Conservation (phyloP, 2,797 vertebrate genomes). For the Setipinna tenuifilis region DNA sequence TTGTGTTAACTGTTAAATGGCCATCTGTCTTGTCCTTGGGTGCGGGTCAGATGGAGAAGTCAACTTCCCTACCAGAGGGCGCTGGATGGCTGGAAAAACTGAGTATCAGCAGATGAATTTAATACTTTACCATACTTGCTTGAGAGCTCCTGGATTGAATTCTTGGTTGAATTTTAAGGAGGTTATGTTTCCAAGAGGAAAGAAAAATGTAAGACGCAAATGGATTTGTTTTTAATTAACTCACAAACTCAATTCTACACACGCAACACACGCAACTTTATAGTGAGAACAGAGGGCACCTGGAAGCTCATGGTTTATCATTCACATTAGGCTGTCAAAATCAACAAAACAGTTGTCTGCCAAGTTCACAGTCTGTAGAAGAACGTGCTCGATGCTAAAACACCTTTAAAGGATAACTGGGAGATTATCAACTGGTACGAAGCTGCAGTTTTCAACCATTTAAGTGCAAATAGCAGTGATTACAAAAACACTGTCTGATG, state of each 20-base stretch:
- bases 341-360: constrained; percentile 11
- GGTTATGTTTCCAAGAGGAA: no score
- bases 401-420: neutral
- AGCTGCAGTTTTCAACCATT: no score
- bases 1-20: neutral
- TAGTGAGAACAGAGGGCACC: neutral
- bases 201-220: no score
- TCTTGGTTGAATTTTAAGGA: no score
- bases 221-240: no score
- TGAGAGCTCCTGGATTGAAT: no score
- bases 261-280: neutral
- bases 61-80: neutral
- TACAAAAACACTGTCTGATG: neutral
- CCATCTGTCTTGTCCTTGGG: neutral
- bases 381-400: neutral
- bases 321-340: neutral
- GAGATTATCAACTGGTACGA: neutral
- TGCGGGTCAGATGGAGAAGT: neutral
- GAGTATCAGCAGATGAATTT: no score
- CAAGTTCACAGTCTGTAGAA: neutral
- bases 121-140: no score
- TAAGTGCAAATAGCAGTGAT: no score
- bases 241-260: no score
- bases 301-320: neutral
- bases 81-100: no score